phyloP scores from a whole-genome alignment of 2,113 vertebrate species.

The Callospermophilus lateralis region DNA sequence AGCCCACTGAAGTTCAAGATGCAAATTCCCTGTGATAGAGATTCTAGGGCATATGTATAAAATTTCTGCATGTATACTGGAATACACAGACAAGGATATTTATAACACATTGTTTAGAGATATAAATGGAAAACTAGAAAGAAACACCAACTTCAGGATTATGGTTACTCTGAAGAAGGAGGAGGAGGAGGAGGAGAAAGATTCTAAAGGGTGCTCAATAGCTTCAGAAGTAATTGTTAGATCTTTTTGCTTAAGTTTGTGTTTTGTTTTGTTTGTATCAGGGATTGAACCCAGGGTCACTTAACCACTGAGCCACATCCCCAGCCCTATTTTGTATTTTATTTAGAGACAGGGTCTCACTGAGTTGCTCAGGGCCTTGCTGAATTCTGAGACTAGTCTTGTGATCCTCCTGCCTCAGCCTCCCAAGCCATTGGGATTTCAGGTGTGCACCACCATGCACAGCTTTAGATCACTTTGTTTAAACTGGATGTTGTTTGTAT shows the following conservation, averaged over 20 bases:
- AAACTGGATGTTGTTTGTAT: background rate
- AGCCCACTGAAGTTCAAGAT: conserved; percentile 13
- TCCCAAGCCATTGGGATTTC: too few relatives aligned
- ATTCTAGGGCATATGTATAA: background rate
- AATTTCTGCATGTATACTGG: background rate
- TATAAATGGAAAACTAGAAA: background rate
- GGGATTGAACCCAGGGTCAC: too few relatives aligned
- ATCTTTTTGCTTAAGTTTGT: too few relatives aligned
- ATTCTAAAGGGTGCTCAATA: background rate
- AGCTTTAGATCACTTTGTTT: background rate
- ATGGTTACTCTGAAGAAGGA: background rate
- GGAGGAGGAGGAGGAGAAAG: too few relatives aligned
- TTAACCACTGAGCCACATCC: too few relatives aligned
- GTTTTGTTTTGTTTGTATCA: too few relatives aligned
- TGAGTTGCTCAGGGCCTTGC: too few relatives aligned
- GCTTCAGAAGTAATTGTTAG: background rate
- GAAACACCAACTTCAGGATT: background rate
- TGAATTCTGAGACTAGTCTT: too few relatives aligned
- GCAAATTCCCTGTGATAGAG: background rate
- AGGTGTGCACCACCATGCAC: too few relatives aligned
- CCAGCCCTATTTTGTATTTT: too few relatives aligned
- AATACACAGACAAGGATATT: background rate
- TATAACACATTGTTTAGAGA: background rate
- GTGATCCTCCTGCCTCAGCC: too few relatives aligned
- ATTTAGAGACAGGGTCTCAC: too few relatives aligned